Evolutionary conservation across 2,113 vertebrate species (phyloP).

Genomic region (Vidua macroura): DNA sequence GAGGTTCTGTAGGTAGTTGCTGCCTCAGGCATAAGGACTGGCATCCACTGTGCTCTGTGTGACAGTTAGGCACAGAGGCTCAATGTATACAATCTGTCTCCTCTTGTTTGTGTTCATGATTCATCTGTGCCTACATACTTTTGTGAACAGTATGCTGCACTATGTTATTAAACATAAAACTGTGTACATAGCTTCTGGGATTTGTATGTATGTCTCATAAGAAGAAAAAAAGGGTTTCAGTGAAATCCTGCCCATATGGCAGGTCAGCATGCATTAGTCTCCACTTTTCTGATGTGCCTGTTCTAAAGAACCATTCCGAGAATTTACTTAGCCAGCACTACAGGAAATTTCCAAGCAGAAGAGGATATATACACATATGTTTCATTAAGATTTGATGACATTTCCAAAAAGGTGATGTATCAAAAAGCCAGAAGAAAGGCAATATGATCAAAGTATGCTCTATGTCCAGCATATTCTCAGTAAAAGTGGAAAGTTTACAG

Average conservation of each 20-base stretch:
- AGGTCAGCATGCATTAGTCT: slow-evolving; percentile 53
- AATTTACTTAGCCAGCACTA: slow-evolving; percentile 1
- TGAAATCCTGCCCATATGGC: slow-evolving; percentile 41
- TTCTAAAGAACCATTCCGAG: not conserved
- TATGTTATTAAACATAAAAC: slow-evolving; percentile 53
- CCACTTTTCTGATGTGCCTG: slow-evolving; percentile 21
- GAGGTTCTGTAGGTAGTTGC: not conserved
- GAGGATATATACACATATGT: not conserved
- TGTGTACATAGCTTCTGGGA: slow-evolving; percentile 50
- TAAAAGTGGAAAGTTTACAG: not conserved
- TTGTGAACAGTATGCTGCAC: slow-evolving; percentile 30
- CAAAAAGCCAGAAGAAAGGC: not conserved
- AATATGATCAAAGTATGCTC: not conserved
- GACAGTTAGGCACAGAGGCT: slow-evolving; percentile 10
- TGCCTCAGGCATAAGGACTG: not conserved
- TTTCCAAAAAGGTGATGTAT: not conserved
- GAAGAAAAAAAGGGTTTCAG: slow-evolving; percentile 29
- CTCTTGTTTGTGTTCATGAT: slow-evolving; percentile 56
- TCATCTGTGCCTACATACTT: slow-evolving; percentile 56
- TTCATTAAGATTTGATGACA: not conserved
- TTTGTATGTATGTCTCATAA: slow-evolving; percentile 39
- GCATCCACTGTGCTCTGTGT: not conserved
- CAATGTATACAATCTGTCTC: slow-evolving; percentile 52
- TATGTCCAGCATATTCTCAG: not conserved
- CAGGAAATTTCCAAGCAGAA: not conserved